These are phyloP conservation scores for Semicossyphus pulcher DNA, from an alignment of 2,113 vertebrate species.

Conservation along the genomic window DNA sequence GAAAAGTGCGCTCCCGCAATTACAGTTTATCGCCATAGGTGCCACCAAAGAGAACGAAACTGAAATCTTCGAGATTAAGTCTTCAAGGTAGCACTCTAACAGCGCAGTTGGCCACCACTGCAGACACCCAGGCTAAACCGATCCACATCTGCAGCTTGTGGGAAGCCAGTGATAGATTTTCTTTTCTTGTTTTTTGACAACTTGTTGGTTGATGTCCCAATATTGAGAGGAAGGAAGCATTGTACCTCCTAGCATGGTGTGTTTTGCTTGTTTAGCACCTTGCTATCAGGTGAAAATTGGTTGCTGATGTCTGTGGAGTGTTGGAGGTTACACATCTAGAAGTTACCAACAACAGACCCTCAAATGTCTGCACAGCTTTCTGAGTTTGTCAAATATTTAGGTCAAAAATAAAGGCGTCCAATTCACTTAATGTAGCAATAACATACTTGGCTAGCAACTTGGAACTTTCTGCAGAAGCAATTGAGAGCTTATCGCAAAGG, in stretches of 20 bases:
- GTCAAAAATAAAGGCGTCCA: background rate
- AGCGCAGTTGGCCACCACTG: too few relatives aligned
- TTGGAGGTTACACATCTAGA: background rate
- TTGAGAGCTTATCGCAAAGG: constrained; percentile 10
- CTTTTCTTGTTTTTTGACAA: background rate
- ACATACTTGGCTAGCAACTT: background rate
- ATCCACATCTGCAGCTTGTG: too few relatives aligned
- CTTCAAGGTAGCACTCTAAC: too few relatives aligned
- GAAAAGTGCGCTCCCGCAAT: too few relatives aligned
- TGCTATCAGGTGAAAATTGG: background rate
- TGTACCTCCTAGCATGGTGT: too few relatives aligned
- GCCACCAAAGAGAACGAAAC: too few relatives aligned
- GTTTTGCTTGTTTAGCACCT: too few relatives aligned
- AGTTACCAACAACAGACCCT: background rate
- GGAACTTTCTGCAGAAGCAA: constrained; percentile 5
- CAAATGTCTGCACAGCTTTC: background rate
- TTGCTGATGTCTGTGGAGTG: background rate
- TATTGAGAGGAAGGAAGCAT: too few relatives aligned
- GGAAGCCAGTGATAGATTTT: background rate
- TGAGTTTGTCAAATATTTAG: background rate
- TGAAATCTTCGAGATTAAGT: too few relatives aligned
- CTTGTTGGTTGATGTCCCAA: too few relatives aligned
- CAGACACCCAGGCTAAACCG: too few relatives aligned
- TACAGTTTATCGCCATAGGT: too few relatives aligned
- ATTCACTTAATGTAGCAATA: background rate